Percentiles rank a stretch among this genome's conserved stretches.
phyloP scores from a whole-genome alignment of 2,113 vertebrate genomes.

The Panthera uncia region DNA sequence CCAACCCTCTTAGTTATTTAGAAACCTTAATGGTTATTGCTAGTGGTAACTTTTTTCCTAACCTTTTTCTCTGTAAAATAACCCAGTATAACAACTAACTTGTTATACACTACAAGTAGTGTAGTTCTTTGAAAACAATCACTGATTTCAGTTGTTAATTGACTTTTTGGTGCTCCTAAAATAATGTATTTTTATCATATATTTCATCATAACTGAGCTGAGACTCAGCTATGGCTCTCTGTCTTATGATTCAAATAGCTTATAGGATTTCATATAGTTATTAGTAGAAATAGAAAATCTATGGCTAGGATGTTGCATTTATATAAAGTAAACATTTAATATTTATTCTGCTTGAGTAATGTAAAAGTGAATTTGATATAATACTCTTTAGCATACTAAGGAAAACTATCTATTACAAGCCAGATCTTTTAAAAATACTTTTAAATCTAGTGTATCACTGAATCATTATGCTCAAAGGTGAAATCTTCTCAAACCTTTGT shows the following conservation, averaged over 20 bases:
- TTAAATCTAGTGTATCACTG: background rate
- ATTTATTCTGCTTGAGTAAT: background rate
- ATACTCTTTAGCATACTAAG: background rate
- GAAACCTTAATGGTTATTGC: background rate
- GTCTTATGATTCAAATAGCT: slow-evolving; percentile 39
- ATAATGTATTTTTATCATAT: slow-evolving; percentile 22
- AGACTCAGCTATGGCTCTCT: background rate
- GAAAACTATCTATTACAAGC: background rate
- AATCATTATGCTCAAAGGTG: slow-evolving; percentile 21
- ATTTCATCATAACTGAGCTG: background rate
- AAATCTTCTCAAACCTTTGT: slow-evolving; percentile 25
- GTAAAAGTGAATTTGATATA: slow-evolving; percentile 29
- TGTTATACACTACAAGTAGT: background rate
- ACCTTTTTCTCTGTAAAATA: background rate
- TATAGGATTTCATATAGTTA: background rate
- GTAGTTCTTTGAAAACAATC: slow-evolving; percentile 3
- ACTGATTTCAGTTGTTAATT: background rate
- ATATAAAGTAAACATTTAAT: slow-evolving; percentile 41
- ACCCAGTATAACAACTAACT: background rate
- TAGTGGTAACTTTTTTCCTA: background rate
- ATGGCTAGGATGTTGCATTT: background rate
- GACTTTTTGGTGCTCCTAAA: background rate
- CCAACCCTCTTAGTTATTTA: background rate
- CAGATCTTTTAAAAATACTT: slow-evolving; percentile 7
- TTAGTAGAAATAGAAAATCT: slow-evolving; percentile 35